Base-by-base conservation (phyloP, 1,140 invertebrate species). In the Mylabris phalerata region DNA sequence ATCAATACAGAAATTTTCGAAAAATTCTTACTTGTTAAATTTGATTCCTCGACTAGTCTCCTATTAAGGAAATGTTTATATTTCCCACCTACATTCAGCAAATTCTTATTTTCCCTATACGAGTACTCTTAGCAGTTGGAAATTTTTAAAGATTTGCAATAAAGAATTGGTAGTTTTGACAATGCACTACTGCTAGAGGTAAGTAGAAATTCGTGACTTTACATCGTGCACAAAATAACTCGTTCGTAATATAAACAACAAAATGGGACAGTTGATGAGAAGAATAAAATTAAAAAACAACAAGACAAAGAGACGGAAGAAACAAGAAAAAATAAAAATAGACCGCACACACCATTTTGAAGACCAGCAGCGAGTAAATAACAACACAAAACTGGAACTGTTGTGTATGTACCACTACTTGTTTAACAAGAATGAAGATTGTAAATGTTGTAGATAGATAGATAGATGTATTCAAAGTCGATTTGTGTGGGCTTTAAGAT, bases 361-460 rank as follows among this genome's bases (percentile, higher is more conserved):
- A 54, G 46, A 54, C 51, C 43, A 41, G 51, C 42, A 54, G 42
- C 51, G 45, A 54, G 50, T 52, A 52, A 52, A 43, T 50, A 48
- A 50, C 48, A 19, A 27, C 27, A 10, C 3, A 32, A 4, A 32
- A 32, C 32, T 32, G 32, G 32, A 32, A 32, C 7, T 32, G 19
- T 19, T 19, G 19, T 19, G 19, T 19, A 19, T 19, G 32, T 50
- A 50, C 10, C 26, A 43, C 50, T 52, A 52, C 50, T 27, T 39
- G 50, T 52, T 24, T 44, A 52, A 52, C 50, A 27, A 52, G 50
- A 25, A 52, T 52, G 41, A 44, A 32, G 32, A 32, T 4, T 32
- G 32, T 32, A 32, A 32, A 32, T 32, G 32, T 32, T 32, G 32
- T 32, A 32, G 32, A 32, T 32, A 32, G 32, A 32, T 32, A 32